Evolutionary conservation across 2,797 vertebrate genomes (phyloP).

Genomic region (Lepilemur ruficaudatus): DNA sequence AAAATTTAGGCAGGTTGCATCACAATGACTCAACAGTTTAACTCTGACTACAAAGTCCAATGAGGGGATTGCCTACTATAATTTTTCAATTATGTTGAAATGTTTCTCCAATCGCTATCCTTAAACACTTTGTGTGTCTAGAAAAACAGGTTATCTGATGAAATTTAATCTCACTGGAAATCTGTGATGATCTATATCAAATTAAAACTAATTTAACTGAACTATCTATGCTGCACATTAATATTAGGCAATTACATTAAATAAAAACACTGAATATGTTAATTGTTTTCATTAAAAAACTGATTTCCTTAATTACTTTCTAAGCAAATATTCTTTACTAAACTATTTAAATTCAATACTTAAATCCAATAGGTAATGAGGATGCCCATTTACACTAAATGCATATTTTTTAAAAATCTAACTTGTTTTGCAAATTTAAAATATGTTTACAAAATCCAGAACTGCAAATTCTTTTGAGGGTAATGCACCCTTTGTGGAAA

Average conservation of each 20-base stretch:
- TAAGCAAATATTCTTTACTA: slow-evolving; percentile 72
- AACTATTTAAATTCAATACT: slow-evolving; percentile 51
- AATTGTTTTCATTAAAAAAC: slow-evolving; percentile 76
- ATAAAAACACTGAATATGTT: slow-evolving; percentile 72
- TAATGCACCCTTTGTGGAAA: too few relatives aligned
- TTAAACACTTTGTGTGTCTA: slow-evolving; percentile 32
- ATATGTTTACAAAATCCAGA: neutral
- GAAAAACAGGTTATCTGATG: slow-evolving; percentile 54
- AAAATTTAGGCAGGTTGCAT: neutral
- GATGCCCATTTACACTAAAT: slow-evolving; percentile 51
- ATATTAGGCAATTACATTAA: slow-evolving; percentile 78
- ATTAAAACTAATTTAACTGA: slow-evolving; percentile 71
- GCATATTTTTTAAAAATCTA: slow-evolving; percentile 37
- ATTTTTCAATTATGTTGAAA: slow-evolving; percentile 47
- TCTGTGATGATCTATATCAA: slow-evolving; percentile 49
- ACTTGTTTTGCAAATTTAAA: slow-evolving; percentile 36
- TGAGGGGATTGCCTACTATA: neutral
- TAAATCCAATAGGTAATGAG: slow-evolving; percentile 59
- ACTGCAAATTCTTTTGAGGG: too few relatives aligned
- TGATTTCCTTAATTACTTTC: slow-evolving; percentile 76
- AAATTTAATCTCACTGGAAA: slow-evolving; percentile 68
- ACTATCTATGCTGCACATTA: slow-evolving; percentile 59
- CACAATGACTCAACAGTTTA: neutral
- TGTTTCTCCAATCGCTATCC: slow-evolving; percentile 10
- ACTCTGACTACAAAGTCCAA: slow-evolving; percentile 21